Evolutionary conservation across 2,888 invertebrate species (phyloP), one percentile per base, ranked within the genome.

Genomic region (Eulithis prunata): DNA sequence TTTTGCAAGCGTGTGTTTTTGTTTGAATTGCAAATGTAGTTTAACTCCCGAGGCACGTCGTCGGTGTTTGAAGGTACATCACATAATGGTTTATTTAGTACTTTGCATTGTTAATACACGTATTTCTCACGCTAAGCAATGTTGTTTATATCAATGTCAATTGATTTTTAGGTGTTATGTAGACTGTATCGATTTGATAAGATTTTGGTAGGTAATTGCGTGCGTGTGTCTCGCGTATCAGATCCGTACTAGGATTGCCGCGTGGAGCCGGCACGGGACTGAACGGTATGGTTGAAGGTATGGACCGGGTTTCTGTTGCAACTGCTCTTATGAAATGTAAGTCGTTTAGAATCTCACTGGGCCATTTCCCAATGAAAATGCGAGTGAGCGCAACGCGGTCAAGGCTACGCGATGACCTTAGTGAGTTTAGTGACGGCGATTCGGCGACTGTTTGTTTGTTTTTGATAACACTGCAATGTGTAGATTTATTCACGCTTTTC

Each of bases 331-430:
- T 86, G 91, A 91, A 91, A 91, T 88, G 86, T 88, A 86, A 87
- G 84, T 85, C 85, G 88, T 83, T 87, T 87, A 91, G 92, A 89
- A 87, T 85, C 75, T 78, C 77, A 88, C 90, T 90, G 90, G 82
- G 92, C 64, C 68, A 68, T 68, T 64, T 68, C 68, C 64, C 64
- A 89, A 92, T 90, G 85, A 76, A 83, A 82, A 75, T 84, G 89
- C 90, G 88, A 91, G 85, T 90, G 89, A 90, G 84, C 88, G 91
- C 88, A 88, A 86, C 83, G 85, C 81, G 91, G 92, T 88, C 92
- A 91, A 90, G 92, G 92, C 82, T 82, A 80, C 77, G 67, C 82
- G 82, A 74, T 80, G 86, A 89, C 89, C 88, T 89, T 89, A 86
- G 68, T 80, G 86, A 89, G 89, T 88, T 89, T 89, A 86, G 68